Base-by-base conservation (phyloP, 2,113 vertebrate genomes). In the Axis porcinus region DNA sequence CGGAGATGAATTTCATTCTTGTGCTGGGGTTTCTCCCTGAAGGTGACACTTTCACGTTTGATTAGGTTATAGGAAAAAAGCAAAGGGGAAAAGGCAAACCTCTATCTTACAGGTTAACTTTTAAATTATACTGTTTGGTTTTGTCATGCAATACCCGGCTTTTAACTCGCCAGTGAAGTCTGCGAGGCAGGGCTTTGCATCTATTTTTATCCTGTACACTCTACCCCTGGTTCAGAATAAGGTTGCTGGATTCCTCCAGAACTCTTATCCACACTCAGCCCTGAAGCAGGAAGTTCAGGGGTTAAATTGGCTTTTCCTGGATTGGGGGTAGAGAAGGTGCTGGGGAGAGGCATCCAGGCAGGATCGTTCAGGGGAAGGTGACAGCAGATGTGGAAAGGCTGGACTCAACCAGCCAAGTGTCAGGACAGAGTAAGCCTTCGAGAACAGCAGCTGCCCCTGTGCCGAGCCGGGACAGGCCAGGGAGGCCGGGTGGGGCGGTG, bases 121-220 rank as follows among this genome's bases (percentile, higher is more conserved):
- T 93, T 78, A 30, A 28, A 1, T 91, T 23, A 86, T n/a, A 23
- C 3, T 90, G 30, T 81, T 90, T 87, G 47, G 0, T 93, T 97
- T 95, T 43, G 97, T 96, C 86, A 95, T 70, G 91, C 97, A 97
- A 95, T 91, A 95, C 97, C 97, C 84, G 25, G 83, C 93, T 97
- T 97, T 95, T 84, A 74, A 83, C 97, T 98, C 97, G 86, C 96
- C 96, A 91, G 92, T 91, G 96, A 85, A 88, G 97, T 97, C 40
- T 74, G 60, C 0, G 16, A 57, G 97, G 94, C 95, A 96, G 76
- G 36, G 78, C 67, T 84, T 96, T 40, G 52, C 94, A 27, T 98
- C 98, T 99, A 99, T 99, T 99, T 99, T 99, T 99, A 99, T 97
- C 98, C 94, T 0, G 19, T 40, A 10, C 76, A 64, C 9, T 45